A percentile compares a stretch with the other conserved stretches of the same genome.
Conservation (phyloP, 2,113 vertebrate species). For the Lampris megalopsis region DNA sequence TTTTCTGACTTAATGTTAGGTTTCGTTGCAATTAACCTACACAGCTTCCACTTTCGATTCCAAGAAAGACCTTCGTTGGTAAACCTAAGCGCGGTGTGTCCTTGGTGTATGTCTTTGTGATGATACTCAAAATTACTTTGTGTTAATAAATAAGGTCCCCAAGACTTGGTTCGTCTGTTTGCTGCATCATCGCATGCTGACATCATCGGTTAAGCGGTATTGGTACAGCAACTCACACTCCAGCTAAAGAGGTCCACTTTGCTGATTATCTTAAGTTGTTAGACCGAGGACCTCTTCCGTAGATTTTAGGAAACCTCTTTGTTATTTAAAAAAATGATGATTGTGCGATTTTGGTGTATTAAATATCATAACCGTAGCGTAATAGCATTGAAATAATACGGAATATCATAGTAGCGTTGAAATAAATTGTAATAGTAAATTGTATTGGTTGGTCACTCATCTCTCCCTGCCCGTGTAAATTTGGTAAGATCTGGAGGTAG, state of each 20-base stretch:
- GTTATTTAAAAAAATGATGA: too few relatives aligned
- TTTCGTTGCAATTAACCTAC: conserved; percentile 50
- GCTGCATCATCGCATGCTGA: conserved; percentile 74
- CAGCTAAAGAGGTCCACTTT: background rate
- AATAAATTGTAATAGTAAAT: too few relatives aligned
- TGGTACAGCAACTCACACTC: background rate
- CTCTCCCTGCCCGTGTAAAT: too few relatives aligned
- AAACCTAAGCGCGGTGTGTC: background rate
- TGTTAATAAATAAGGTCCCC: background rate
- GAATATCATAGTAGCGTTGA: too few relatives aligned
- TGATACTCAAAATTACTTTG: background rate
- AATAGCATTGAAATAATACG: too few relatives aligned
- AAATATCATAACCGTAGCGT: too few relatives aligned
- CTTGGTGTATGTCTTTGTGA: background rate
- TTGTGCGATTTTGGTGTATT: too few relatives aligned
- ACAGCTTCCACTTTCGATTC: conserved; percentile 38
- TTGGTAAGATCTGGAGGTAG: too few relatives aligned
- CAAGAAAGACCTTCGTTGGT: background rate
- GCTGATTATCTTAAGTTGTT: too few relatives aligned
- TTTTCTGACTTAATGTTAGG: conserved; percentile 35
- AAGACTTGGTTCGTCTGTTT: conserved; percentile 62
- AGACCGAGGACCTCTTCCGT: too few relatives aligned
- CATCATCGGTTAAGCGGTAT: conserved; percentile 51
- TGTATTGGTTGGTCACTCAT: too few relatives aligned
- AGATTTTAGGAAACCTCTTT: too few relatives aligned